Evolutionary conservation across 2,888 invertebrate species (phyloP), one percentile per base, ranked within the genome.

Genomic region (Macrophya annulata): DNA sequence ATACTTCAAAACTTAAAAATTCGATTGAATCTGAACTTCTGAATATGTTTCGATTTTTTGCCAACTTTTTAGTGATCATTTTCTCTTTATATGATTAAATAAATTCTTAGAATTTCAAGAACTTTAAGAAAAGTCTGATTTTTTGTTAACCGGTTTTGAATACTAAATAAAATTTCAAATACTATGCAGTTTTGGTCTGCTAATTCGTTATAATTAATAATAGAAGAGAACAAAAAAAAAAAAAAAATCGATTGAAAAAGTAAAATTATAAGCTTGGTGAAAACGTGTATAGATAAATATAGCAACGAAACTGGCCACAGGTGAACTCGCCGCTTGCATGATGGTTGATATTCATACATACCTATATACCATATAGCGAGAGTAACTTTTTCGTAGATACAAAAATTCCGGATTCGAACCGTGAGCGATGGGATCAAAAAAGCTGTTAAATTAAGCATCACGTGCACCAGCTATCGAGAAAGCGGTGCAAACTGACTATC

Each of bases 401-500:
- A 45, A 74, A 74, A 74, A 74, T 55, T 77, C 55, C 37, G 77
- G 77, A 77, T 77, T 77, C 51, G 37, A 31, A 77, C 1, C 51
- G 77, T 51, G 77, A 77, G 51, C 77, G 55, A 55, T 9, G 77
- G 31, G 55, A 12, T 51, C 17, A 77, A 77, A 77, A 77, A 77
- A 77, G 48, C 37, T 77, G 51, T 77, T 77, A 31, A 77, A 77
- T 77, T 77, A 55, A 77, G 55, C 77, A 77, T 77, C 77, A 77
- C 77, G 77, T 77, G 51, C 74, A 74, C 25, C 45, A 40, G 72
- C 72, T 74, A 77, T 48, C 48, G 31, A 51, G 77, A 77, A 77
- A 31, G 77, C 77, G 77, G 55, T 55, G 77, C 25, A 77, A 77
- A 55, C 77, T 51, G 31, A 77, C 77, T 55, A 37, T 77, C 62